Base-by-base conservation (phyloP, 2,113 vertebrate genomes). In the Dasyurus viverrinus region DNA sequence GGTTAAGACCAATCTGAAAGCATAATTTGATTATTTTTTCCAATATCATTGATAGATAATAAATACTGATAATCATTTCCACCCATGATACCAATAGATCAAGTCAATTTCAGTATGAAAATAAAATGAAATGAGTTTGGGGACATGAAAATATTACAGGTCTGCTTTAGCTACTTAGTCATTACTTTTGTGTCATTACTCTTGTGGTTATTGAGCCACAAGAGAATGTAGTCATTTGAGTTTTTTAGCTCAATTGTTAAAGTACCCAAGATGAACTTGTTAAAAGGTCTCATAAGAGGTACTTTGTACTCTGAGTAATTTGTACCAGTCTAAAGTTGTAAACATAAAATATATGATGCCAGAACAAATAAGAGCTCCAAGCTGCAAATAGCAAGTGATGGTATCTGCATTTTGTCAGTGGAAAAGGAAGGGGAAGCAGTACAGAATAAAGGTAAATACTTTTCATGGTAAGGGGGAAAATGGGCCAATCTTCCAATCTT, bases 51-150 rank as follows among this genome's bases (percentile, higher is more conserved):
- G 96, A 97, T 96, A 93, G 95, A 96, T 98, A 95, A 96, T 96
- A 84, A 42, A 42, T 7, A 42, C 27, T 95, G 93, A 97, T 98
- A 96, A 98, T 98, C 96, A 94, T 90, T 96, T 96, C 93, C 95
- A 92, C 55, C 95, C 97, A 97, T 97, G 98, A 96, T 97, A 96
- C 96, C 97, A 97, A 97, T 98, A 97, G 96, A 97, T 98, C 97
- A 93, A 95, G 95, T 98, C 96, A 95, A 96, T 98, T 97, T 97
- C 97, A 97, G 97, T 97, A 94, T 96, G 97, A 97, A 98, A 98
- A 97, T 97, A 97, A 96, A 97, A 95, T 97, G 96, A 96, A 97
- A 96, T 97, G 96, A 97, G 96, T 96, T 96, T 97, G 89, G 94
- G 94, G 95, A 6, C 95, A 90, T 46, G 95, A 95, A 89, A 94